Conservation (phyloP, 2,888 invertebrate genomes). For the Lampropteryx suffumata region DNA sequence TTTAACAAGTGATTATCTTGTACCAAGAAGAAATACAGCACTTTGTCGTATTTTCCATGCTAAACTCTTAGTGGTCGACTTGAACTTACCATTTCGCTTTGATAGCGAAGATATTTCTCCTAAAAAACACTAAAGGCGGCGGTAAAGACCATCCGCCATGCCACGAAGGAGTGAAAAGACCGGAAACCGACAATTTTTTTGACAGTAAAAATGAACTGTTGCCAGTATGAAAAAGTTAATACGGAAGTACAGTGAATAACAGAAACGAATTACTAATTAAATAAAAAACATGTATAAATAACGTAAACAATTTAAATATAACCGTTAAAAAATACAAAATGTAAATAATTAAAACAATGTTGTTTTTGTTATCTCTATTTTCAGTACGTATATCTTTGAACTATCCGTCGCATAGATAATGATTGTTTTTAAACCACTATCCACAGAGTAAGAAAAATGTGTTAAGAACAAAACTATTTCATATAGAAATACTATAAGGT, state of each 20-base stretch:
- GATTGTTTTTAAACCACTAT: too few relatives aligned
- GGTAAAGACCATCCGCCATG: slow-evolving; percentile 81
- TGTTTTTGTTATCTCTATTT: too few relatives aligned
- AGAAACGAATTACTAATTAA: too few relatives aligned
- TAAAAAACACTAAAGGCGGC: slow-evolving; percentile 71
- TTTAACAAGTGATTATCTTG: slow-evolving; percentile 39
- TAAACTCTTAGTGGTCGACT: slow-evolving; percentile 40
- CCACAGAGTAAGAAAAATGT: too few relatives aligned
- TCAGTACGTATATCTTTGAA: too few relatives aligned
- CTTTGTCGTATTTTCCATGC: slow-evolving; percentile 29
- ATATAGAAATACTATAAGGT: too few relatives aligned
- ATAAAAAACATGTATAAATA: too few relatives aligned
- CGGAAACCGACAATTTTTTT: slow-evolving; percentile 63
- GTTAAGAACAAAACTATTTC: too few relatives aligned
- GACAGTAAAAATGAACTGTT: slow-evolving; percentile 59
- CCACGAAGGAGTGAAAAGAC: slow-evolving; percentile 82
- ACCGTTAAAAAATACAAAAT: too few relatives aligned
- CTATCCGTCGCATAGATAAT: too few relatives aligned
- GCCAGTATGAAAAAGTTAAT: slow-evolving; percentile 49
- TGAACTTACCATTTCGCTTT: slow-evolving; percentile 79
- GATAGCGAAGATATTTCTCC: slow-evolving; percentile 75
- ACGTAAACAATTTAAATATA: too few relatives aligned
- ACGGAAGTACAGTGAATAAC: slow-evolving; percentile 10
- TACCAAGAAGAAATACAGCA: slow-evolving; percentile 48
- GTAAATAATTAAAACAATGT: too few relatives aligned